Base-by-base conservation (phyloP, 2,888 invertebrate genomes). In the Trissolcus brochymenae region DNA sequence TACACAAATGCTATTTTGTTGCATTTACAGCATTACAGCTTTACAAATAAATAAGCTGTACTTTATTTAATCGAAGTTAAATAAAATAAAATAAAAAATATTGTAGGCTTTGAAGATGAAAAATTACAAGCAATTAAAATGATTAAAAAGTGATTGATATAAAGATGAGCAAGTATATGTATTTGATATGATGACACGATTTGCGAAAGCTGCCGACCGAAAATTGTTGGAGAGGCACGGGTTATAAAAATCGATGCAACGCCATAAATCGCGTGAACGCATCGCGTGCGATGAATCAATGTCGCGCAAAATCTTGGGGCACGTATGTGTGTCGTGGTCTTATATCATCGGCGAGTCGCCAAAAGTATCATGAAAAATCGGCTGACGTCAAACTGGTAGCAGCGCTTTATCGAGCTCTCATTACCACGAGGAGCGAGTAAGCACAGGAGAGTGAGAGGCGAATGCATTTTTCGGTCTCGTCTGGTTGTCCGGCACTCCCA, bases 341-440 rank as follows among this genome's bases (percentile, higher is more conserved):
- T 76, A 70, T 70, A 76, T 76, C 70, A 76, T 70, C 70, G 60
- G 70, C 61, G 35, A 61, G 59, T 64, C 62, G 21, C 49, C 56
- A 60, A 60, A 59, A 68, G 65, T 60, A 59, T 43, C 68, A 73
- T 83, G 81, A 84, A 84, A 84, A 83, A 84, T 83, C 82, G 84
- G 82, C 85, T 83, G 85, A 84, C 86, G 86, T 86, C 85, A 87
- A 87, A 85, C 85, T 87, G 84, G 87, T 88, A 87, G 88, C 86
- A 82, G 84, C 84, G 87, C 87, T 88, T 87, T 88, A 88, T 88
- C 87, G 88, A 88, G 88, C 88, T 88, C 88, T 88, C 88, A 88
- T 88, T 88, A 88, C 86, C 84, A 82, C 83, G 83, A 84, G 82
- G 79, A 72, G 61, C 17, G 61, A 14, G 61, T 43, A 61, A 68